Conservation (phyloP, 2,888 invertebrate species). For the Orchestes rusci region DNA sequence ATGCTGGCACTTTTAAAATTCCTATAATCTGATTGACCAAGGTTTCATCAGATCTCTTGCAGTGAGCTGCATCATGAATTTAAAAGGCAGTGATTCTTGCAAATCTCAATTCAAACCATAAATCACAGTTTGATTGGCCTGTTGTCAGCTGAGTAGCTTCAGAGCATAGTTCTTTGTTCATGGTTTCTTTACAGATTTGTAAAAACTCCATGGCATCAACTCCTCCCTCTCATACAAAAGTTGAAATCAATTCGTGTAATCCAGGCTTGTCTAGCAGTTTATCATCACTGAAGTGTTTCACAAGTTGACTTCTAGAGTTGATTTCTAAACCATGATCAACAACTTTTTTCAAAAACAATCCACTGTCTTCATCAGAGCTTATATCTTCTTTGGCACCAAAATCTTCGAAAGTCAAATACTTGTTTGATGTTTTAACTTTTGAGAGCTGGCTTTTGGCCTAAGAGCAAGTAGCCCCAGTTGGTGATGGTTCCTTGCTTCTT, state of each 20-base stretch:
- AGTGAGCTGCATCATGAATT: slow-evolving; percentile 3
- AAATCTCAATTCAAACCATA: slow-evolving; percentile 21
- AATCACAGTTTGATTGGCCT: slow-evolving; percentile 9
- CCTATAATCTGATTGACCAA: slow-evolving; percentile 16
- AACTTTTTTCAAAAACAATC: slow-evolving; percentile 12
- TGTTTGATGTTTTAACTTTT: slow-evolving; percentile 14
- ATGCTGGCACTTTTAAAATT: slow-evolving; percentile 11
- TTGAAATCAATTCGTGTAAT: background rate
- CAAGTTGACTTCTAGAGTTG: slow-evolving; percentile 10
- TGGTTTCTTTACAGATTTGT: slow-evolving; percentile 5
- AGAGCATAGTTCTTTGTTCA: slow-evolving; percentile 4
- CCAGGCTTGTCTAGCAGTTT: background rate
- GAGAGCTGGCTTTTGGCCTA: slow-evolving; percentile 18
- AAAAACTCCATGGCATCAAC: slow-evolving; percentile 3
- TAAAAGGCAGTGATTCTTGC: slow-evolving; percentile 21
- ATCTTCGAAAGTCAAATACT: slow-evolving; percentile 10
- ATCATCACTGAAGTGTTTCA: slow-evolving; percentile 4
- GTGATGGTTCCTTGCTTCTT: slow-evolving; percentile 3
- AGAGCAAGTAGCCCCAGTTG: slow-evolving; percentile 12
- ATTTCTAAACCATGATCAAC: slow-evolving; percentile 10
- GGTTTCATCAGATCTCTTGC: slow-evolving; percentile 15
- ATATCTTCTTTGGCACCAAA: slow-evolving; percentile 12
- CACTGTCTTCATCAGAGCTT: slow-evolving; percentile 2
- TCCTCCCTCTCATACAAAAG: background rate
- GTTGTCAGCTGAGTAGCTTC: slow-evolving; percentile 11